phyloP scores from a whole-genome alignment of 1,140 invertebrate genomes.

The Luehdorfia chinensis region DNA sequence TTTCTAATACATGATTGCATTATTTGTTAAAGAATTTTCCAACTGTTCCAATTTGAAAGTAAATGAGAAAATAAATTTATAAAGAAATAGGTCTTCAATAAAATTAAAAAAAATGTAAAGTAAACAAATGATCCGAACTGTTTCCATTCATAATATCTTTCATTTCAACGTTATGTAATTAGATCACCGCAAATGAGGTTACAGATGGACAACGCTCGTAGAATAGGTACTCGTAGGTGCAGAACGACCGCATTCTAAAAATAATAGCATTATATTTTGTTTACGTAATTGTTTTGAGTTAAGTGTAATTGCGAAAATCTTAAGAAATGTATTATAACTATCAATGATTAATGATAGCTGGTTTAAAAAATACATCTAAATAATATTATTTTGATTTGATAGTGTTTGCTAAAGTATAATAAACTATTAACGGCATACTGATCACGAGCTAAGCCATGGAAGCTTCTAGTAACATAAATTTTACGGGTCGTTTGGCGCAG shows the following conservation, averaged over 20 bases:
- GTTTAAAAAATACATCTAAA: too few relatives aligned
- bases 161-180: constrained; percentile 20
- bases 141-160: constrained; percentile 9
- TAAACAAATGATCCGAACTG: constrained; percentile 28
- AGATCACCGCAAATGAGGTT: constrained; percentile 11
- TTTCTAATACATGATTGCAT: not conserved
- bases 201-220: constrained; percentile 21
- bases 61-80: constrained; percentile 7
- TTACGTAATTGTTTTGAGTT: too few relatives aligned
- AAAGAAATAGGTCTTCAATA: constrained; percentile 32
- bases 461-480: too few relatives aligned
- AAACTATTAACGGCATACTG: too few relatives aligned
- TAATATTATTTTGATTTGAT: too few relatives aligned
- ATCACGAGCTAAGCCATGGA: too few relatives aligned
- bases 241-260: constrained; percentile 8
- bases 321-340: too few relatives aligned
- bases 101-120: constrained; percentile 25
- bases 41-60: constrained; percentile 2
- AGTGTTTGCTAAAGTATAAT: too few relatives aligned
- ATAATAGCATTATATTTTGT: too few relatives aligned
- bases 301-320: too few relatives aligned
- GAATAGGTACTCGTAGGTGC: constrained; percentile 20
- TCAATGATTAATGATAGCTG: too few relatives aligned
- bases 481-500: too few relatives aligned
- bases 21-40: not conserved